Percentiles rank a stretch among this genome's conserved stretches.
These are phyloP conservation scores for Amiota communis DNA, from an alignment of 2,888 invertebrate genomes.

Conservation along the genomic window DNA sequence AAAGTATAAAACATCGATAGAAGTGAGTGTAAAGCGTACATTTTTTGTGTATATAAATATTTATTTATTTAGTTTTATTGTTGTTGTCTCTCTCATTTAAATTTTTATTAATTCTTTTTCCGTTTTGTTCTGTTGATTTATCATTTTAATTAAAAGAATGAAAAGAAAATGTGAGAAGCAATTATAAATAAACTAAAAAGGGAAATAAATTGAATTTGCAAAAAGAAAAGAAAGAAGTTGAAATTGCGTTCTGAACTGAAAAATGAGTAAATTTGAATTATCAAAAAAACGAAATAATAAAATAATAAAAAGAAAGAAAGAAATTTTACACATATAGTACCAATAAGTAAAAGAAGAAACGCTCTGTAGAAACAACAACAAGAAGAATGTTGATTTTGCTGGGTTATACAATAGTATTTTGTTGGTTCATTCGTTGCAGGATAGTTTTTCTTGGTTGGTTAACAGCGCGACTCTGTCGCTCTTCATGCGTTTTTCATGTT, in stretches of 20 bases:
- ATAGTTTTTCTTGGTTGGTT: not conserved
- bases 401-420: not conserved
- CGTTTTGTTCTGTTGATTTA: no score
- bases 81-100: conserved; percentile 12
- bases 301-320: conserved; percentile 1
- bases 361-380: conserved; percentile 26
- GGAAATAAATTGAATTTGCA: conserved; percentile 39
- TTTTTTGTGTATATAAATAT: no score
- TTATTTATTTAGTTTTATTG: not conserved
- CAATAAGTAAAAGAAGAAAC: conserved; percentile 8
- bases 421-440: not conserved
- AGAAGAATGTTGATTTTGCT: not conserved
- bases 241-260: conserved; percentile 31
- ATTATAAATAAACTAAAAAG: conserved; percentile 14
- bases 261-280: conserved; percentile 30
- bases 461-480: not conserved
- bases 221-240: conserved; percentile 21
- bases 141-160: conserved; percentile 38
- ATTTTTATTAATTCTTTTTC: not conserved
- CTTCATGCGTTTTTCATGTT: conserved; percentile 7
- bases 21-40: no score
- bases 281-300: not conserved
- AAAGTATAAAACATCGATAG: no score
- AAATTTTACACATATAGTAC: no score
- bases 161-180: conserved; percentile 19